Conservation (phyloP, 1,140 invertebrate genomes). For the Anastatus disparis region DNA sequence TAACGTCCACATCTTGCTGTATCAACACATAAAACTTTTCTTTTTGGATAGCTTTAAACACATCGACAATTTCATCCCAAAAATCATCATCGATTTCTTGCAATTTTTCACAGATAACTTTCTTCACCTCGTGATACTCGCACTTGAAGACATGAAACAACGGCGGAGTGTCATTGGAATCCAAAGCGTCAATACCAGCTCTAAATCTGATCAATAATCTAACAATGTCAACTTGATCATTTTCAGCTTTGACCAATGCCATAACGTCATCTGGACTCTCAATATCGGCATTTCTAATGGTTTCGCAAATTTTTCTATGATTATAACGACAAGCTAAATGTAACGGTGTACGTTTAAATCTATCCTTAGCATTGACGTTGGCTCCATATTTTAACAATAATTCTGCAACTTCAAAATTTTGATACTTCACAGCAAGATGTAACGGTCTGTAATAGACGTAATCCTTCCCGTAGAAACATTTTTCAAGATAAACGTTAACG, state of each 20-base stretch:
- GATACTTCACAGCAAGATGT: slow-evolving; percentile 14
- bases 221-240: slow-evolving; percentile 21
- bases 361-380: slow-evolving; percentile 20
- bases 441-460: slow-evolving; percentile 21
- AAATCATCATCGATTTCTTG: neutral
- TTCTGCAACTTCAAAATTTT: slow-evolving; percentile 18
- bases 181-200: slow-evolving; percentile 1
- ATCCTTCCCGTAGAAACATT: slow-evolving; percentile 22
- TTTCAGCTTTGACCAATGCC: neutral
- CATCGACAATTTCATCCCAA: neutral
- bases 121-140: neutral
- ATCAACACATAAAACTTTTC: slow-evolving; percentile 8
- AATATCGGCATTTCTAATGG: neutral
- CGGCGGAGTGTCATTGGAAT: slow-evolving; percentile 14
- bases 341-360: slow-evolving; percentile 1
- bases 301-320: neutral
- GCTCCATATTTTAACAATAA: slow-evolving; percentile 25
- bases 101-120: neutral
- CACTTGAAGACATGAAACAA: slow-evolving; percentile 27
- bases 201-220: slow-evolving; percentile 3
- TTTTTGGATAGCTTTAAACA: neutral
- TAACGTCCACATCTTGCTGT: neutral
- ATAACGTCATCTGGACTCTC: neutral
- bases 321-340: slow-evolving; percentile 30
- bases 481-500: slow-evolving; percentile 21